These are phyloP conservation scores for Drosophila trapezifrons DNA, from an alignment of 1,140 invertebrate genomes.

Conservation along the genomic window DNA sequence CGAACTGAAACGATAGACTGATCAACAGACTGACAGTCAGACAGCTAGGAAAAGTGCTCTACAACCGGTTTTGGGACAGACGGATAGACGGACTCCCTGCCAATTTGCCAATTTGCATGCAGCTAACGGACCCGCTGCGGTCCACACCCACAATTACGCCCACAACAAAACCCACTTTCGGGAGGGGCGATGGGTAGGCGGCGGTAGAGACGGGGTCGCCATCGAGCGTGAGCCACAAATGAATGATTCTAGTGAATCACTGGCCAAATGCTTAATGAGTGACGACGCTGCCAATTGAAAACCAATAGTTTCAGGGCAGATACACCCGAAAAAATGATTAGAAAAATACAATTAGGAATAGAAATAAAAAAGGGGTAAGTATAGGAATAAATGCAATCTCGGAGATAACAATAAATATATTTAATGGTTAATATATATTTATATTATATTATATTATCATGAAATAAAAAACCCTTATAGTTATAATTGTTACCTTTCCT, in stretches of 20 bases:
- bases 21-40: slow-evolving; percentile 7
- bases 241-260: slow-evolving; percentile 74
- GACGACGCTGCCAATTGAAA: slow-evolving; percentile 34
- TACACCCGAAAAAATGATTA: background rate
- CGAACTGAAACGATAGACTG: slow-evolving; percentile 8
- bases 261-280: slow-evolving; percentile 68
- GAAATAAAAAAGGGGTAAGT: too few species aligned
- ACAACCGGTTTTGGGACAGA: slow-evolving; percentile 51
- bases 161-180: slow-evolving; percentile 32
- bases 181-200: slow-evolving; percentile 11
- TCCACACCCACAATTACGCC: slow-evolving; percentile 30
- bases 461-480: too few species aligned
- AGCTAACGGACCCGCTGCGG: slow-evolving; percentile 38
- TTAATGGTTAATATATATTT: too few species aligned
- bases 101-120: slow-evolving; percentile 69
- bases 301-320: slow-evolving; percentile 3
- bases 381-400: background rate
- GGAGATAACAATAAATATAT: too few species aligned
- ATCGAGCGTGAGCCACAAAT: slow-evolving; percentile 67
- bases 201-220: background rate
- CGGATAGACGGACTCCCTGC: slow-evolving; percentile 4
- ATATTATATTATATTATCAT: too few species aligned
- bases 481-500: too few species aligned
- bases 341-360: too few species aligned
- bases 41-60: slow-evolving; percentile 35